Evolutionary conservation across 2,797 vertebrate species (phyloP).

Genomic region (Mergus octosetaceus): DNA sequence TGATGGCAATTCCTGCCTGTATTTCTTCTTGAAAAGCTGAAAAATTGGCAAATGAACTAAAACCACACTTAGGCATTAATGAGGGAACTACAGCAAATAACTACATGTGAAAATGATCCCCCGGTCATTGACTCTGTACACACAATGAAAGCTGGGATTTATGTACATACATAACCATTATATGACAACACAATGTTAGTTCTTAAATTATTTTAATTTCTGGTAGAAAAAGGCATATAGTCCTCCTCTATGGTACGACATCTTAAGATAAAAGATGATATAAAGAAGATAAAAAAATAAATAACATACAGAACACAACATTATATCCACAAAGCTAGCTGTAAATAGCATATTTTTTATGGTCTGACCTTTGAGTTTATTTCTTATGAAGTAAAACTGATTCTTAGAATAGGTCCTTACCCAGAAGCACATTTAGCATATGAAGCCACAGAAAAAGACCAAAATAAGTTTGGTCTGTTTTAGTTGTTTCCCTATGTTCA

Average conservation of each 20-base stretch:
- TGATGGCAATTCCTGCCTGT: constrained; percentile 35
- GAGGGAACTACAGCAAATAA: constrained; percentile 18
- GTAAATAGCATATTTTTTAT: not conserved
- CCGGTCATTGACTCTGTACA: not conserved
- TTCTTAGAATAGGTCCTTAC: not conserved
- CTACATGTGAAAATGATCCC: constrained; percentile 14
- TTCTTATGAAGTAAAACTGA: not conserved
- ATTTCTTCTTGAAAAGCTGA: constrained; percentile 45
- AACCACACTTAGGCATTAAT: constrained; percentile 9
- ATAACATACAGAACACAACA: not conserved
- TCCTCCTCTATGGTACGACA: not conserved
- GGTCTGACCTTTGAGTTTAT: not conserved
- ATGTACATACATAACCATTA: not conserved
- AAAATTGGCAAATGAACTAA: constrained; percentile 48
- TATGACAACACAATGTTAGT: not conserved
- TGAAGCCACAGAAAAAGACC: fast-evolving
- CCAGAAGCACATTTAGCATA: not conserved
- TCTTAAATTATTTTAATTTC: not conserved
- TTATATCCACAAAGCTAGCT: not conserved
- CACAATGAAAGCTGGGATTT: constrained; percentile 20
- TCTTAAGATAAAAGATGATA: not conserved
- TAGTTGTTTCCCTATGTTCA: not conserved
- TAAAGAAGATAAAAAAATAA: not conserved
- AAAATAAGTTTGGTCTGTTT: not conserved
- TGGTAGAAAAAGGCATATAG: not conserved